Percentiles rank a stretch among this genome's conserved stretches.
These are phyloP conservation scores for Hyles lineata DNA, from an alignment of 2,888 invertebrate genomes.

Conservation along the genomic window DNA sequence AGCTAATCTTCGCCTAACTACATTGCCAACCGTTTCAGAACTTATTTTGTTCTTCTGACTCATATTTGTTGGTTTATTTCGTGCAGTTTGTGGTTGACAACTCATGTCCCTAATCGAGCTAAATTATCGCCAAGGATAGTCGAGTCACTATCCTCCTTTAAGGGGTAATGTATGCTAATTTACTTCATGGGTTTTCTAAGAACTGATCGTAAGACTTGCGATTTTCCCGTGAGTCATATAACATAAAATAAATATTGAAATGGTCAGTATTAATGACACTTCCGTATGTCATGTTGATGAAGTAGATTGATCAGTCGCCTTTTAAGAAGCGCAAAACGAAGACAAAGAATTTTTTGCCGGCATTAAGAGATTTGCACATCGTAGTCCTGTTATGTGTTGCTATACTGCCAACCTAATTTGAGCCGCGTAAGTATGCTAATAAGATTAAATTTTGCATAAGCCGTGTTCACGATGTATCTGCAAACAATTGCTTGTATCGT, in stretches of 20 bases:
- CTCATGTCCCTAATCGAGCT: slow-evolving; percentile 8
- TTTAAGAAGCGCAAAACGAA: slow-evolving; percentile 45
- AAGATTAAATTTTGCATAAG: slow-evolving; percentile 23
- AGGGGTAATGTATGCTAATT: slow-evolving; percentile 19
- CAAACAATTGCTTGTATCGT: slow-evolving; percentile 64
- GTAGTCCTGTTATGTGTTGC: slow-evolving; percentile 29
- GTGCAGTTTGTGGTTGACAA: neutral
- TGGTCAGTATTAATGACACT: slow-evolving; percentile 16
- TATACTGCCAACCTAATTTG: slow-evolving; percentile 1
- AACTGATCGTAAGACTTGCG: neutral
- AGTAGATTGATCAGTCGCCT: slow-evolving; percentile 26
- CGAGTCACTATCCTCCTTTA: neutral
- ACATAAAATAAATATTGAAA: slow-evolving; percentile 19
- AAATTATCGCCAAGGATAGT: neutral
- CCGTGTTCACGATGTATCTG: slow-evolving; percentile 45
- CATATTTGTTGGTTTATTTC: slow-evolving; percentile 2
- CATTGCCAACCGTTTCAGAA: no score
- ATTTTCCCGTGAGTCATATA: slow-evolving; percentile 16
- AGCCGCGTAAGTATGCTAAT: slow-evolving; percentile 10
- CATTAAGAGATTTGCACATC: slow-evolving; percentile 55
- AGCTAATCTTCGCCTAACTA: no score
- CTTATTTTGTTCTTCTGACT: neutral
- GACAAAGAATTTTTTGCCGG: slow-evolving; percentile 56
- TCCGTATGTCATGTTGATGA: slow-evolving; percentile 26
- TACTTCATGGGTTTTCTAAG: slow-evolving; percentile 16